Evolutionary conservation across 2,797 vertebrate genomes (phyloP).

Genomic region (Sebastes jordani): DNA sequence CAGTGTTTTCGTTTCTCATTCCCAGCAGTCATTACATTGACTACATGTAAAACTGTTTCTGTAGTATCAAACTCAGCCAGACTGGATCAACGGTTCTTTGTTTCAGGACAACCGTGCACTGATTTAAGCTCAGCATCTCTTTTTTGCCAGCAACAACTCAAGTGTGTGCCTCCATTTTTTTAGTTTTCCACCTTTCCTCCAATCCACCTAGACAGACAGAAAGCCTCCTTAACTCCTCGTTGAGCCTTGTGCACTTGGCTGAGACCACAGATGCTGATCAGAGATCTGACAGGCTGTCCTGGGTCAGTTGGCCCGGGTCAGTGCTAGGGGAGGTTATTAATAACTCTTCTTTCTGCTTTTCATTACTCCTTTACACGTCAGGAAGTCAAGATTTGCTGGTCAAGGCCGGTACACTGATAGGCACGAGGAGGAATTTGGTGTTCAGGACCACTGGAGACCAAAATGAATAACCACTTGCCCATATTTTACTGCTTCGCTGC

Average conservation of each 20-base stretch:
- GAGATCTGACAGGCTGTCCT: constrained; percentile 63
- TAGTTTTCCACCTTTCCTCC: neutral
- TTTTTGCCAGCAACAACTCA: neutral
- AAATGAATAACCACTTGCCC: constrained; percentile 39
- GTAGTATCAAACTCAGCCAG: neutral
- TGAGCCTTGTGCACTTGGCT: constrained; percentile 45
- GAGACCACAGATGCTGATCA: constrained; percentile 62
- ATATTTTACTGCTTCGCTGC: constrained; percentile 31
- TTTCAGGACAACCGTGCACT: neutral
- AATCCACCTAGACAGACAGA: constrained; percentile 1
- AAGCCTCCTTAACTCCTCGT: neutral
- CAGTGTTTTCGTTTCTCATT: neutral
- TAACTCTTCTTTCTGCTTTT: constrained; percentile 69
- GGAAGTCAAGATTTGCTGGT: constrained; percentile 71
- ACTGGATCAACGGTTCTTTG: neutral
- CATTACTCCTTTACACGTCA: constrained; percentile 72
- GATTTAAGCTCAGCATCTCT: neutral
- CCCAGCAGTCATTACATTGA: neutral
- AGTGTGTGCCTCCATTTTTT: neutral
- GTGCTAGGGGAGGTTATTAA: constrained; percentile 69
- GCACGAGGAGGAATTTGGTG: constrained; percentile 51
- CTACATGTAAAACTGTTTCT: neutral
- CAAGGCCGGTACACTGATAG: constrained; percentile 70
- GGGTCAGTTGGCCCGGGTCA: constrained; percentile 68
- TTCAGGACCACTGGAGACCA: constrained; percentile 50